Conservation (phyloP, 2,888 invertebrate genomes). For the Allophyes oxyacanthae region DNA sequence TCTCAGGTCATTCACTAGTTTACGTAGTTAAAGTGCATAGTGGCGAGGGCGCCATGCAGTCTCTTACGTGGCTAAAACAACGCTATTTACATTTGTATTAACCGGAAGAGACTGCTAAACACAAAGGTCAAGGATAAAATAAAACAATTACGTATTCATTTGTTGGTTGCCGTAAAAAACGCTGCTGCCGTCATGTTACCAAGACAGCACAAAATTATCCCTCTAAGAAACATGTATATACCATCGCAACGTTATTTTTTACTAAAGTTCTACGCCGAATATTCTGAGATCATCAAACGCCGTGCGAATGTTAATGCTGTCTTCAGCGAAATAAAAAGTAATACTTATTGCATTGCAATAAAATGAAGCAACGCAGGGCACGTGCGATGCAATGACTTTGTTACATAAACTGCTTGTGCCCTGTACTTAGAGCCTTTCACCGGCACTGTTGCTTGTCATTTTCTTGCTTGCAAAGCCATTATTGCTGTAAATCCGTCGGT, state of each 20-base stretch:
- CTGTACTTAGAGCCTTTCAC: constrained; percentile 75
- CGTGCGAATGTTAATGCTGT: constrained; percentile 59
- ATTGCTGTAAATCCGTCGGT: constrained; percentile 69
- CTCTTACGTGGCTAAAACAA: constrained; percentile 18
- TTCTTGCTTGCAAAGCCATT: constrained; percentile 72
- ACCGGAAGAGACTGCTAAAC: constrained; percentile 9
- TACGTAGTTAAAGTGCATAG: constrained; percentile 12
- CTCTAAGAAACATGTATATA: constrained; percentile 15
- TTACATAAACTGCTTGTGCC: constrained; percentile 75
- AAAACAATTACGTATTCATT: constrained; percentile 34
- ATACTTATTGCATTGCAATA: constrained; percentile 53
- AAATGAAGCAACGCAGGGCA: constrained; percentile 60
- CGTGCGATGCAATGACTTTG: constrained; percentile 65
- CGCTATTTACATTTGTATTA: constrained; percentile 23
- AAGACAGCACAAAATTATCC: constrained; percentile 35
- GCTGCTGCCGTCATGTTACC: constrained; percentile 15
- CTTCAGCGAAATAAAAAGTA: constrained; percentile 57
- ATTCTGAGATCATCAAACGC: constrained; percentile 61
- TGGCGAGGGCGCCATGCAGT: constrained; percentile 42
- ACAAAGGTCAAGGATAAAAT: constrained; percentile 34
- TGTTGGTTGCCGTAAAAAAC: constrained; percentile 23
- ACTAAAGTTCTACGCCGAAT: constrained; percentile 50
- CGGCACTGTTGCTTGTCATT: constrained; percentile 73
- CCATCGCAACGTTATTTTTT: constrained; percentile 46
- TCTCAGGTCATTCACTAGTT: constrained; percentile 16